Conservation (phyloP, 2,113 vertebrate genomes). For the Oreotrochilus melanogaster region DNA sequence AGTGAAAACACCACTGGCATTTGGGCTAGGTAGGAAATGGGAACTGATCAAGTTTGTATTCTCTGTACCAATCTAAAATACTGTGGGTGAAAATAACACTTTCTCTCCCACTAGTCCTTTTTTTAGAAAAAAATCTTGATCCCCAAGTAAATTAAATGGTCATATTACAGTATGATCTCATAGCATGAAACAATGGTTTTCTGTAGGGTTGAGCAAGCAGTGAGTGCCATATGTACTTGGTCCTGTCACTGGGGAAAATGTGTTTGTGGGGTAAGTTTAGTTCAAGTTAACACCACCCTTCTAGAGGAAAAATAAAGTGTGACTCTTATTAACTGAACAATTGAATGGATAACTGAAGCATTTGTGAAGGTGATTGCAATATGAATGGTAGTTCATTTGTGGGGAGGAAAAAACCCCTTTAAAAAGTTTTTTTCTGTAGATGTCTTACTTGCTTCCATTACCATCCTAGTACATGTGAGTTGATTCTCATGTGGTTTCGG, state of each 20-base stretch:
- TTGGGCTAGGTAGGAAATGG: background rate
- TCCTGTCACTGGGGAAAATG: background rate
- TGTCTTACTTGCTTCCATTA: background rate
- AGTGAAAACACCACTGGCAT: background rate
- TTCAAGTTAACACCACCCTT: background rate
- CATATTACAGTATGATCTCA: background rate
- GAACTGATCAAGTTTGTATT: background rate
- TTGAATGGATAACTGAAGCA: background rate
- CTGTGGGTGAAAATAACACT: background rate
- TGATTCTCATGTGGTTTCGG: background rate
- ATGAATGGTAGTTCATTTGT: background rate
- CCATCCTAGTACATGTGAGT: background rate
- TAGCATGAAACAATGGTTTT: background rate
- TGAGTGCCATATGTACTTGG: background rate
- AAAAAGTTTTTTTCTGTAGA: background rate
- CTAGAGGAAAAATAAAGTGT: background rate
- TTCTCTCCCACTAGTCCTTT: background rate
- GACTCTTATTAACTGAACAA: slow-evolving; percentile 3
- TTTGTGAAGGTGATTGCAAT: background rate
- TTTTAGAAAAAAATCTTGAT: background rate
- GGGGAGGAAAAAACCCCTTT: background rate
- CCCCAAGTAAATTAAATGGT: background rate
- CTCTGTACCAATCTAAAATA: background rate
- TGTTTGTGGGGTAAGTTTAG: background rate
- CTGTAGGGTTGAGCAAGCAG: background rate